Evolutionary conservation across 2,113 vertebrate species (phyloP), one percentile per base, ranked within the genome.

Genomic region (Bungarus multicinctus): DNA sequence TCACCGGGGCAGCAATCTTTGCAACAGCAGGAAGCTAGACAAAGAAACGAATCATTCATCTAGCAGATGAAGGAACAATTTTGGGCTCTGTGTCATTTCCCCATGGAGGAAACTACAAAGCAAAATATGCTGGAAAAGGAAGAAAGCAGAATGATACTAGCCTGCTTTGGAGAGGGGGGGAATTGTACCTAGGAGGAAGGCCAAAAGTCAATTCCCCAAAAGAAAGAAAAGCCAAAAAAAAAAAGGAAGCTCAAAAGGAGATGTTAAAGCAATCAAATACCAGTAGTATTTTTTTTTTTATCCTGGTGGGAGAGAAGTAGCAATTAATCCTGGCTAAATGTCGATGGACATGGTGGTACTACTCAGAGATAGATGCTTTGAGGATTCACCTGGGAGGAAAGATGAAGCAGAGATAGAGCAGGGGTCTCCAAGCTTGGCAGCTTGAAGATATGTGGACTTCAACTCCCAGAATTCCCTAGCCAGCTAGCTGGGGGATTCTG

Each of bases 201-300:
- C 91, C 94, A 93, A 69, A 86, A 88, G 88, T 89, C 86, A 45
- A 92, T 92, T 91, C 57, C 95, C 93, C 92, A 96, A 94, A 95
- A 95, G 90, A 95, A 39, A 58, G 95, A 93, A 22, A 58, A 96
- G 93, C 94, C 4, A 93, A 91, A 30, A 12, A 20, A 9, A 89
- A 60, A 34, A 23, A 45, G 0, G 69, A 89, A 74, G 69, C 3
- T 85, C 85, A 0, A 88, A 23, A 23, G 23, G 23, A 16, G 3
- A 11, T 22, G 7, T 4, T 39, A 22, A 39, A 50, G 12, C 18
- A 20, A 52, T 18, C 4, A 30, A 52, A 18, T 1, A 43, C 14
- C 4, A 50, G 53, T 5, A 10, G 30, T 69, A 64, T 69, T 30
- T 45, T 30, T n/a, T 43, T 47, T 53, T 20, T 3, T n/a, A n/a